Percentiles rank a stretch among this genome's conserved stretches.
Evolutionary conservation across 2,113 vertebrate genomes (phyloP).

Genomic region (Barnardius zonarius): DNA sequence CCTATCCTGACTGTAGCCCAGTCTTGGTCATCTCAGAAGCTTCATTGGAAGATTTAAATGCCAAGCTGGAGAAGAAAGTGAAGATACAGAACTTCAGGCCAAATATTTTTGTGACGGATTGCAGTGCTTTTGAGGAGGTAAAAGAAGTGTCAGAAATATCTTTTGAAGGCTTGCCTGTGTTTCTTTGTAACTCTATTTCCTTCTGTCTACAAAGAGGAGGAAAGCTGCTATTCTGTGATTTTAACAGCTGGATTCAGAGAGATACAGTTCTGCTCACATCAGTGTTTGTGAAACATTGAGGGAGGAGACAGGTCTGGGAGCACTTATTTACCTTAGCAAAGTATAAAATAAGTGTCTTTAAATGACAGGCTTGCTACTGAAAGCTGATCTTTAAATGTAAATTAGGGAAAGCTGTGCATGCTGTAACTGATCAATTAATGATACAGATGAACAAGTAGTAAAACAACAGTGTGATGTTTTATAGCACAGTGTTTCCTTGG

Average conservation of each 20-base stretch:
- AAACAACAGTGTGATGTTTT: background rate
- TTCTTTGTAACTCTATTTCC: background rate
- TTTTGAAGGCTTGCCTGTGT: background rate
- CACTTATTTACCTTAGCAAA: background rate
- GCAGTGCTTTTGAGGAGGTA: slow-evolving; percentile 87
- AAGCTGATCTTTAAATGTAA: background rate
- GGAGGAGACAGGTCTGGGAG: background rate
- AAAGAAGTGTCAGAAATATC: background rate
- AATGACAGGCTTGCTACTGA: background rate
- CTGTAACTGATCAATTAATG: background rate
- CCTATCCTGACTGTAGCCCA: slow-evolving; percentile 82
- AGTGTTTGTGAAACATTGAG: background rate
- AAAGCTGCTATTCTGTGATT: background rate
- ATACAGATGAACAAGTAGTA: background rate
- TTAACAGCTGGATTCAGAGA: background rate
- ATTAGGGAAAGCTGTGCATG: background rate
- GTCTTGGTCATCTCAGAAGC: slow-evolving; percentile 86
- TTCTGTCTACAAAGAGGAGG: background rate
- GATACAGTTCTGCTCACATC: background rate
- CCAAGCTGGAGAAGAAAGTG: slow-evolving; percentile 77
- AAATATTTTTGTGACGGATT: slow-evolving; percentile 84
- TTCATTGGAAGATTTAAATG: slow-evolving; percentile 85
- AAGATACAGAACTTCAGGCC: slow-evolving; percentile 85
- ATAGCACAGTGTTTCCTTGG: background rate
- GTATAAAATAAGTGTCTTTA: background rate